Evolutionary conservation across 2,113 vertebrate species (phyloP).

Genomic region (Triplophysa tibetana): DNA sequence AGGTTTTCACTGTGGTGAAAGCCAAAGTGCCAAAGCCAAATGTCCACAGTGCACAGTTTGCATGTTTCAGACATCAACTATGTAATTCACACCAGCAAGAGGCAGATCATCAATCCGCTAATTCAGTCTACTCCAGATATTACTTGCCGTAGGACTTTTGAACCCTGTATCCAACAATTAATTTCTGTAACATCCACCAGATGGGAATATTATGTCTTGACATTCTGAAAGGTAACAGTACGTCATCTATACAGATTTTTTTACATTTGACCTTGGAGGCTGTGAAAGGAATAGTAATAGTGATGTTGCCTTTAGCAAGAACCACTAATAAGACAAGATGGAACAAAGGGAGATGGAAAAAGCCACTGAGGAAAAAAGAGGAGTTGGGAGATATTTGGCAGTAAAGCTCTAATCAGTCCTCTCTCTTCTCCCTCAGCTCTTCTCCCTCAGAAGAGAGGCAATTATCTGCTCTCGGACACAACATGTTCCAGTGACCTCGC

Average conservation of each 20-base stretch:
- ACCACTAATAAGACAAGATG: conserved; percentile 7
- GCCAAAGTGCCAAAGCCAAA: no score
- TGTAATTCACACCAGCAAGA: no score
- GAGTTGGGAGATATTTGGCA: neutral
- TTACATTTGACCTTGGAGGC: neutral
- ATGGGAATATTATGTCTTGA: no score
- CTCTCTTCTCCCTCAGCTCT: neutral
- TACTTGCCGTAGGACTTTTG: no score
- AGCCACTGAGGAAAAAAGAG: neutral
- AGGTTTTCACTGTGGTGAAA: no score
- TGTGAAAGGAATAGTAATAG: neutral
- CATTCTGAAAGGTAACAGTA: neutral
- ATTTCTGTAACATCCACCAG: no score
- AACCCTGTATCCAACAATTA: no score
- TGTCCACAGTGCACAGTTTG: no score
- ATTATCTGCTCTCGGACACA: conserved; percentile 19
- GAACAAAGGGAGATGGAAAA: neutral
- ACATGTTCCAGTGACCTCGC: conserved; percentile 8
- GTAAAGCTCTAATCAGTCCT: neutral
- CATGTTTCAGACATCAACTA: no score
- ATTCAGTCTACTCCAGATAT: no score
- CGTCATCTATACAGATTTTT: neutral
- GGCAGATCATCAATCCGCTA: no score
- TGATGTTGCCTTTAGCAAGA: neutral
- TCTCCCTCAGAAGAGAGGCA: conserved; percentile 9